phyloP scores from a whole-genome alignment of 2,888 invertebrate species.

The Polyommatus iphigenia region DNA sequence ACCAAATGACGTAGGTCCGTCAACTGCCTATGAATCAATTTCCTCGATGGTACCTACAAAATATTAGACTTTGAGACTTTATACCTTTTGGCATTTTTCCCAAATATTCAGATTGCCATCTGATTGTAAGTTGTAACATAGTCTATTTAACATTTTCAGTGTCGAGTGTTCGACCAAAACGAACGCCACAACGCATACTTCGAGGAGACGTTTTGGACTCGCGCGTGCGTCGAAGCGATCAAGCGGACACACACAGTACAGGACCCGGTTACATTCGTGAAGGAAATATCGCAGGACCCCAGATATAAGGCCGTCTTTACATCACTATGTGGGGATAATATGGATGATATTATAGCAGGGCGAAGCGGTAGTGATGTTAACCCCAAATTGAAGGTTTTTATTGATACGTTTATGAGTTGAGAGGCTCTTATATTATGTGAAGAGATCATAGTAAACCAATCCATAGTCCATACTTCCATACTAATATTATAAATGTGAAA shows the following conservation, averaged over 20 bases:
- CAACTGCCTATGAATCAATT: no score
- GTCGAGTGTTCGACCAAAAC: constrained; percentile 83
- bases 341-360: constrained; percentile 29
- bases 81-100: no score
- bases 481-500: no score
- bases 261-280: constrained; percentile 1
- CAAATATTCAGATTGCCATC: background rate
- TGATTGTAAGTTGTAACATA: background rate
- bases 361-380: constrained; percentile 30
- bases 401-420: constrained; percentile 32
- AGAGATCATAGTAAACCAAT: no score
- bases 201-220: constrained; percentile 73
- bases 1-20: no score
- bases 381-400: constrained; percentile 40
- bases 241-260: constrained; percentile 21
- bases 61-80: no score
- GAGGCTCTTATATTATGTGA: background rate
- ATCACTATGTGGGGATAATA: constrained; percentile 52
- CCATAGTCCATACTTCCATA: no score
- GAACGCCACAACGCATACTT: constrained; percentile 82
- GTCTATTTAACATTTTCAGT: constrained; percentile 54
- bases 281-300: constrained; percentile 30
- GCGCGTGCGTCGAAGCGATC: constrained; percentile 53
- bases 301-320: constrained; percentile 46
- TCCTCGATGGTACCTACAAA: no score